Conservation (phyloP, 1,140 invertebrate species). For the Drosophila mauritiana region DNA sequence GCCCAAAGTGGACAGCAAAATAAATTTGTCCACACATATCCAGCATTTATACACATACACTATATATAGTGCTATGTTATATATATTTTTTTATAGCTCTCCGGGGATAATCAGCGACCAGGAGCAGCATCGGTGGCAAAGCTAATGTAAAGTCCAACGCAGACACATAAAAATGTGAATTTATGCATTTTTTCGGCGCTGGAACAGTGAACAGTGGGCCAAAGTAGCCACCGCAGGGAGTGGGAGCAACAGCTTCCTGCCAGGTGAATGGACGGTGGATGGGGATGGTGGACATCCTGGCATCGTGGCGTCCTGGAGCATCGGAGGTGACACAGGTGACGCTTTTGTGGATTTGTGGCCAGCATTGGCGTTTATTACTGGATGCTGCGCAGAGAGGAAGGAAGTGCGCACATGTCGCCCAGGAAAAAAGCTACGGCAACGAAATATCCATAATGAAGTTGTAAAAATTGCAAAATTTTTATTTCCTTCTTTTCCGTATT, state of each 20-base stretch:
- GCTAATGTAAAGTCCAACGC: slow-evolving; percentile 79
- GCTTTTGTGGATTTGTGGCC: slow-evolving; percentile 73
- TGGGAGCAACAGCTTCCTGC: slow-evolving; percentile 17
- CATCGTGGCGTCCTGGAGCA: slow-evolving; percentile 8
- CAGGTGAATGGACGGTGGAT: background rate
- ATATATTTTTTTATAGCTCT: slow-evolving; percentile 73
- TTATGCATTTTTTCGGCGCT: slow-evolving; percentile 67
- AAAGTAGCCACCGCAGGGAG: slow-evolving; percentile 59
- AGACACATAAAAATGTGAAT: slow-evolving; percentile 81
- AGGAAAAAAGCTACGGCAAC: slow-evolving; percentile 26
- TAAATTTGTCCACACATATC: slow-evolving; percentile 67
- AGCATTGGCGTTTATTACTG: slow-evolving; percentile 55
- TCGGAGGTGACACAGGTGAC: slow-evolving; percentile 75
- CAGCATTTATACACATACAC: slow-evolving; percentile 7
- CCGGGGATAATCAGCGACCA: slow-evolving; percentile 68
- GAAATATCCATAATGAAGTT: slow-evolving; percentile 76
- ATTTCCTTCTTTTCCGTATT: slow-evolving; percentile 61
- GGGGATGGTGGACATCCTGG: background rate
- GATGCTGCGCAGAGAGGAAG: slow-evolving; percentile 17
- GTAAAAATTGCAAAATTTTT: slow-evolving; percentile 74
- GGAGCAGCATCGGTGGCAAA: slow-evolving; percentile 32
- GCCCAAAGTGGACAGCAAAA: slow-evolving; percentile 46
- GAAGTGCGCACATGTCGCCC: slow-evolving; percentile 63
- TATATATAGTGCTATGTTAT: slow-evolving; percentile 30
- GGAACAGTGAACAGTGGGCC: slow-evolving; percentile 35